Evolutionary conservation across 2,113 vertebrate species (phyloP), one percentile per base, ranked within the genome.

Genomic region (Camarhynchus parvulus): DNA sequence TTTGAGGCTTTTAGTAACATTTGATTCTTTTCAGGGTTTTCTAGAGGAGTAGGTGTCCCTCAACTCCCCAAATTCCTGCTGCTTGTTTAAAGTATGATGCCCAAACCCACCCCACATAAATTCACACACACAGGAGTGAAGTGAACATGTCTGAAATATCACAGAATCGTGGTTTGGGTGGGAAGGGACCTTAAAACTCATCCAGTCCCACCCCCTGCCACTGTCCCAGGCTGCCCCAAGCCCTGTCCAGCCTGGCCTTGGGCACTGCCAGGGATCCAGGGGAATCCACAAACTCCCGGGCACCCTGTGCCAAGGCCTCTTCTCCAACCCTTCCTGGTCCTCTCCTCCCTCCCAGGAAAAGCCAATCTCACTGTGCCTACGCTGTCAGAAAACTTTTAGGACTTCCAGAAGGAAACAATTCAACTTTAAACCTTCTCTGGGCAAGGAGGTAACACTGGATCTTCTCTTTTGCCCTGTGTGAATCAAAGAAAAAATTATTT

Each of bases 21-120:
- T 10, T 13, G 2, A 12, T 30, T 49, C 3, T 62, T 50, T 67
- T 15, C 7, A 7, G 18, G 13, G 8, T 42, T 63, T 72, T 35
- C 63, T 27, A 27, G 28, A 53, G 21, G 12, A 4, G 17, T 21
- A 35, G 13, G 10, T 49, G 44, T 3, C 55, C 44, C 47, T 50
- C 55, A 59, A 5, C 14, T 55, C 44, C 17, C 33, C 33, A 25
- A 0, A 50, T 9, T 37, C 59, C 27, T 61, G n/a, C 31, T 25
- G 5, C 1, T 31, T 27, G 22, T 61, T 69, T 23, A 7, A 73
- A 69, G 8, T 4, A 24, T 0, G 9, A 64, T 3, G 6, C 20
- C 31, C 22, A 13, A 25, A 46, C 35, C 18, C 3, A 1, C 8
- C 37, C 46, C 7, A 1, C 18, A 18, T 15, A 13, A 12, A 33